Conservation (phyloP, 64 coral and sea anemone genomes). For the Montipora efflorescens region DNA sequence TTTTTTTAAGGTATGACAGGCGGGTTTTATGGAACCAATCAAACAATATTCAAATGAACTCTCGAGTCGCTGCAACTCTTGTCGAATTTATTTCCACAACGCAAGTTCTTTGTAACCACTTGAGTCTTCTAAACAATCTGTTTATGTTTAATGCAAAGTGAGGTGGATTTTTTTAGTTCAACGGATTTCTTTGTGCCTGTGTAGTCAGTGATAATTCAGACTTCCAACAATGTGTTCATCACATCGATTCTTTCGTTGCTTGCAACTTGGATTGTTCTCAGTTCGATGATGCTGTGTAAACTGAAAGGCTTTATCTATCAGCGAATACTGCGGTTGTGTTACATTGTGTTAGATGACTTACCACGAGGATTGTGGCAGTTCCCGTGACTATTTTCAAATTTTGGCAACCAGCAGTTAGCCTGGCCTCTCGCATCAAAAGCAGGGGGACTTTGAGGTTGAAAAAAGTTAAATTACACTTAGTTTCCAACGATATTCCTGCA, state of each 20-base stretch:
- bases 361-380: not conserved
- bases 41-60: conserved; percentile 67
- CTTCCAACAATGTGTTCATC: not conserved
- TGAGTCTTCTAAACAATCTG: not conserved
- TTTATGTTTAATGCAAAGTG: not conserved
- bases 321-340: not conserved
- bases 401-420: not conserved
- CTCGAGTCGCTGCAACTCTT: not conserved
- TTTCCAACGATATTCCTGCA: not conserved
- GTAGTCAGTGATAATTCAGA: not conserved
- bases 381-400: not conserved
- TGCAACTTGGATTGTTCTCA: no score
- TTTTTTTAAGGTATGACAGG: conserved; percentile 27
- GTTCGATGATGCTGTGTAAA: not conserved
- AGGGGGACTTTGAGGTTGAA: not conserved
- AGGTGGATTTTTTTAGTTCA: not conserved
- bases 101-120: not conserved
- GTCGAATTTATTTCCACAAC: not conserved
- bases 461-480: not conserved
- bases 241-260: not conserved
- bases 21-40: conserved; percentile 59
- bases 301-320: not conserved
- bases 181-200: not conserved
- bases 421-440: not conserved
- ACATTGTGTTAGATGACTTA: not conserved